Base-by-base conservation (phyloP, 2,113 vertebrate genomes). In the Helogale parvula region DNA sequence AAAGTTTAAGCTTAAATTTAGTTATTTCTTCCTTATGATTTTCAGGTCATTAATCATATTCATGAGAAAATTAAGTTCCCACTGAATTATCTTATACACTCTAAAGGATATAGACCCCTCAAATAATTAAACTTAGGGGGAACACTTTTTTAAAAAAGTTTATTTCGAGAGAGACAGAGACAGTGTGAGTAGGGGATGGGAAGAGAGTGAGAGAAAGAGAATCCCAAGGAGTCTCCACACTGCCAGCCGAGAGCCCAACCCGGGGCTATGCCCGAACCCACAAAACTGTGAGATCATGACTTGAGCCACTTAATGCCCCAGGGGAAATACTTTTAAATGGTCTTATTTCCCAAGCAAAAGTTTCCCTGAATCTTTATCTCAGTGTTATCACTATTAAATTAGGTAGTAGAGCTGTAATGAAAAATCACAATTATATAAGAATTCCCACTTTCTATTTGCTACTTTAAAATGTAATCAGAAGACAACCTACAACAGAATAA, bases 21-120 rank as follows among this genome's bases (percentile, higher is more conserved):
- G 23, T 66, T 69, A 88, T 96, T 92, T 81, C 41, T 14, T 54
- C 25, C 88, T 83, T 79, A 86, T 74, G 72, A 83, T 76, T 97
- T 96, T 93, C 47, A 86, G 94, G 90, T 83, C 77, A 93, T 96
- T 97, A 79, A 87, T 96, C 89, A 96, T 17, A 80, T 38, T 92
- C 68, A n/a, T 74, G 93, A 94, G 77, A 95, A 95, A 95, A 96
- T 72, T 60, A 95, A 90, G 15, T 88, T 94, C 50, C 80, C 52
- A 60, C 9, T 85, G 33, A 7, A 9, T 90, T 97, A 27, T 94
- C n/a, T 93, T 47, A 27, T 17, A 79, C 50, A 54, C 5, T 16
- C 25, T 31, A 31, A 72, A 93, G 47, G 21, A 79, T 80, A 85
- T 2, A 89, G 72, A 86, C 7, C 3, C 45, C 19, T 94, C 68